Percentiles rank a stretch among this genome's conserved stretches.
These are phyloP conservation scores for Erebia aethiops DNA, from an alignment of 2,888 invertebrate genomes.

Conservation along the genomic window DNA sequence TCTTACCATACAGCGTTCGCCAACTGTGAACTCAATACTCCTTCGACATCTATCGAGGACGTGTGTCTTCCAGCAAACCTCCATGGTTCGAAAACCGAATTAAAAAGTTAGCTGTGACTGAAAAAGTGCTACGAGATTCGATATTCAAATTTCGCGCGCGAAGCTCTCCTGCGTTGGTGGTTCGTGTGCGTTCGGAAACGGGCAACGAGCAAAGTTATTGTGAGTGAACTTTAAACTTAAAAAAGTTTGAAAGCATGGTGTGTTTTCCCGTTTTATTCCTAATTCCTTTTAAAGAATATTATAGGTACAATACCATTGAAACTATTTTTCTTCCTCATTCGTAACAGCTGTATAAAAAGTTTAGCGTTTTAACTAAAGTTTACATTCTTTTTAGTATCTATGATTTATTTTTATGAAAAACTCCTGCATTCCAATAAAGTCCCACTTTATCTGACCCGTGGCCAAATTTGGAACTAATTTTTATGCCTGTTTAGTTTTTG, in stretches of 20 bases:
- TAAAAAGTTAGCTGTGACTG: conserved; percentile 39
- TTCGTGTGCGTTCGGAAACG: conserved; percentile 57
- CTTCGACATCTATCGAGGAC: conserved; percentile 74
- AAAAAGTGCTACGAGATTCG: conserved; percentile 46
- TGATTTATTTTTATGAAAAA: no score
- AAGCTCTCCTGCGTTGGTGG: conserved; percentile 50
- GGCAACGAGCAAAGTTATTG: conserved; percentile 53
- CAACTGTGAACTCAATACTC: conserved; percentile 74
- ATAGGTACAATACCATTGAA: not conserved
- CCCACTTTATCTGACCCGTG: no score
- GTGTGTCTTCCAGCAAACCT: conserved; percentile 64
- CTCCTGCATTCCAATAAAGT: no score
- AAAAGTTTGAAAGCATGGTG: conserved; percentile 45
- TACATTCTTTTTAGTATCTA: no score
- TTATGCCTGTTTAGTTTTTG: no score
- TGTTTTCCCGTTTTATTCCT: conserved; percentile 26
- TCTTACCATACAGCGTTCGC: conserved; percentile 65
- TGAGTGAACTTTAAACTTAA: conserved; percentile 59
- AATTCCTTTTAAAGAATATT: not conserved
- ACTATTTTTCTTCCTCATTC: not conserved
- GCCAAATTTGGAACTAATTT: no score
- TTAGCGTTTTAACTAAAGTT: no score
- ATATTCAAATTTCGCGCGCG: conserved; percentile 62
- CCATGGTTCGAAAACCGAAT: conserved; percentile 47
- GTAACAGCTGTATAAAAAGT: not conserved